Evolutionary conservation across 2,888 invertebrate species (phyloP).

Genomic region (Euplexia lucipara): DNA sequence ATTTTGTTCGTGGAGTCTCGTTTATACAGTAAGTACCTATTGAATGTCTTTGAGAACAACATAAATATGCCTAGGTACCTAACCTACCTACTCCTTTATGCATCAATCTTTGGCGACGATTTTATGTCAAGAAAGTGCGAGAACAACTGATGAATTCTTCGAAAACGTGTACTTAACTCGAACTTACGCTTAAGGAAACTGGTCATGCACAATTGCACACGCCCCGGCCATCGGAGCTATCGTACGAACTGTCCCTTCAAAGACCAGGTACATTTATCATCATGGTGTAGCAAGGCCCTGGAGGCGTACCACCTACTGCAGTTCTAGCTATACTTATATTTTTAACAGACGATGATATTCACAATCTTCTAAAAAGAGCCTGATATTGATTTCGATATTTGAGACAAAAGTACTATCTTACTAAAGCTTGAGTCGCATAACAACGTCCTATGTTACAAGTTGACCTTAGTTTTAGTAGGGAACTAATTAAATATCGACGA

Average conservation of each 20-base stretch:
- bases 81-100: not conserved
- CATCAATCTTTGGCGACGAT: constrained; percentile 10
- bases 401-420: too few relatives aligned
- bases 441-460: too few relatives aligned
- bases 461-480: too few relatives aligned
- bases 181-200: constrained; percentile 20
- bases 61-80: too few relatives aligned
- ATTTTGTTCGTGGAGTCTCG: too few relatives aligned
- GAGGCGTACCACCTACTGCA: not conserved
- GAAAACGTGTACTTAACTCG: constrained; percentile 9
- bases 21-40: too few relatives aligned
- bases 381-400: constrained; percentile 12
- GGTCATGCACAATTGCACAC: constrained; percentile 36
- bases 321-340: too few relatives aligned
- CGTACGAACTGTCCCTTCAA: constrained; percentile 9
- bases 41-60: too few relatives aligned
- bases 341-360: too few relatives aligned
- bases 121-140: constrained; percentile 6
- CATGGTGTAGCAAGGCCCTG: not conserved
- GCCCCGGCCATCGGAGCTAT: constrained; percentile 19
- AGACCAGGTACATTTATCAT: too few relatives aligned
- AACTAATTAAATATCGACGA: too few relatives aligned
- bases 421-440: too few relatives aligned
- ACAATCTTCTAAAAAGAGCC: not conserved
- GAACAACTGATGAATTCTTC: constrained; percentile 28